A percentile compares a stretch with the other conserved stretches of the same genome.
phyloP scores from a whole-genome alignment of 1,140 invertebrate species.

The Brevipalpus yothersi region DNA sequence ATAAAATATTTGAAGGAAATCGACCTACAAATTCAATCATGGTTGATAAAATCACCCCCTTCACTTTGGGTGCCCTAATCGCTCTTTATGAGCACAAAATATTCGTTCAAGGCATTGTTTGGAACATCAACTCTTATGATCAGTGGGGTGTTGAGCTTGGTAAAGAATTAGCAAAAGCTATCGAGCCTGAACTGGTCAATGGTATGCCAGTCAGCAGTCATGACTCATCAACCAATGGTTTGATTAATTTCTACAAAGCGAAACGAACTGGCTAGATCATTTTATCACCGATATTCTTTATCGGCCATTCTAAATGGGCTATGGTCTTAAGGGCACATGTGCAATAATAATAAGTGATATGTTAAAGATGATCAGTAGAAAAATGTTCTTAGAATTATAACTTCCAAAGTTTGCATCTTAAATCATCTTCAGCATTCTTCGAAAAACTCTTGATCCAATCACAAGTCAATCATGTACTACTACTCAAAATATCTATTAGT shows the following conservation, averaged over 20 bases:
- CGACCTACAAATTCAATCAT: conserved; percentile 91
- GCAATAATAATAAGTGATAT: no score
- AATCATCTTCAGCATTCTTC: no score
- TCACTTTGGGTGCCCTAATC: conserved; percentile 80
- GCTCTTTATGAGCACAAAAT: conserved; percentile 99
- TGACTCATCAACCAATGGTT: conserved; percentile 73
- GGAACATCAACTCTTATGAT: conserved; percentile 98
- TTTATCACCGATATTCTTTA: no score
- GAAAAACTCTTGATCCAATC: no score
- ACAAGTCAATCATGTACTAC: no score
- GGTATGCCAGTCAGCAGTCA: conserved; percentile 33
- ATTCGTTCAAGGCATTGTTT: conserved; percentile 90
- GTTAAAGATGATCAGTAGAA: no score
- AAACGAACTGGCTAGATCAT: not conserved
- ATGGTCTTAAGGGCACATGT: no score
- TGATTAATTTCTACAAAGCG: conserved; percentile 75
- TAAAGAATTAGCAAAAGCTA: conserved; percentile 89
- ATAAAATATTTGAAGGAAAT: conserved; percentile 93
- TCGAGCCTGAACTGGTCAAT: conserved; percentile 68
- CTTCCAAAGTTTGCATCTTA: no score
- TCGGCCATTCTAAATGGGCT: no score
- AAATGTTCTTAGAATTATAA: no score
- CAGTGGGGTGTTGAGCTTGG: conserved; percentile 98
- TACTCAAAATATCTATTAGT: no score
- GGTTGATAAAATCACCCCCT: conserved; percentile 75